Evolutionary conservation across 1,140 invertebrate genomes (phyloP).

Genomic region (Zaprionus camerounensis): DNA sequence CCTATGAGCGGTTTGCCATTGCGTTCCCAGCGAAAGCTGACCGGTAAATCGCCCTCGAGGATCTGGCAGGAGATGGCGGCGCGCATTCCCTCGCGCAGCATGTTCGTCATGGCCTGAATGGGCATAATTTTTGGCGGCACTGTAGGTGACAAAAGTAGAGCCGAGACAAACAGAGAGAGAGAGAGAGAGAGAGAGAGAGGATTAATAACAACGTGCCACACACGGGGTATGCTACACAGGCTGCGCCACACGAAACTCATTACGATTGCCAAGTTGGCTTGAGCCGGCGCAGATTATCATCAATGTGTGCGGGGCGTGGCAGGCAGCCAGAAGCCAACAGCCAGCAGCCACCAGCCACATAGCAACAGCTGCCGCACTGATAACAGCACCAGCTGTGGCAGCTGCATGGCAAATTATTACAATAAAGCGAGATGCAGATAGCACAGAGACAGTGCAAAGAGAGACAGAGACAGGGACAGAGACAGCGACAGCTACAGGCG

Average conservation of each 20-base stretch:
- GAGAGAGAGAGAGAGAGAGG: background rate
- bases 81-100: slow-evolving; percentile 94
- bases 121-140: slow-evolving; percentile 95
- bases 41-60: slow-evolving; percentile 96
- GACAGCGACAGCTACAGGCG: background rate
- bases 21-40: slow-evolving; percentile 94
- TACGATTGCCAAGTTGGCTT: slow-evolving; percentile 68
- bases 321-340: slow-evolving; percentile 55
- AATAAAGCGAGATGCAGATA: slow-evolving; percentile 50
- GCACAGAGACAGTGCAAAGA: background rate
- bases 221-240: slow-evolving; percentile 20
- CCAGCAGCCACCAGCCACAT: slow-evolving; percentile 51
- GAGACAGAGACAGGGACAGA: background rate
- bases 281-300: slow-evolving; percentile 51
- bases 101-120: slow-evolving; percentile 91
- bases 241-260: slow-evolving; percentile 42
- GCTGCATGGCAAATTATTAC: slow-evolving; percentile 70
- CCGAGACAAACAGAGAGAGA: slow-evolving; percentile 4
- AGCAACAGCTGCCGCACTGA: slow-evolving; percentile 70
- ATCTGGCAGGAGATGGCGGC: slow-evolving; percentile 97
- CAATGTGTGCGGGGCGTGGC: slow-evolving; percentile 26
- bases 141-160: slow-evolving; percentile 80
- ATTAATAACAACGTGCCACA: slow-evolving; percentile 14
- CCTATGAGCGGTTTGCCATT: slow-evolving; percentile 89
- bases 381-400: slow-evolving; percentile 65